These are phyloP conservation scores for Caradrina clavipalpis DNA, from an alignment of 2,888 invertebrate species.

Conservation along the genomic window DNA sequence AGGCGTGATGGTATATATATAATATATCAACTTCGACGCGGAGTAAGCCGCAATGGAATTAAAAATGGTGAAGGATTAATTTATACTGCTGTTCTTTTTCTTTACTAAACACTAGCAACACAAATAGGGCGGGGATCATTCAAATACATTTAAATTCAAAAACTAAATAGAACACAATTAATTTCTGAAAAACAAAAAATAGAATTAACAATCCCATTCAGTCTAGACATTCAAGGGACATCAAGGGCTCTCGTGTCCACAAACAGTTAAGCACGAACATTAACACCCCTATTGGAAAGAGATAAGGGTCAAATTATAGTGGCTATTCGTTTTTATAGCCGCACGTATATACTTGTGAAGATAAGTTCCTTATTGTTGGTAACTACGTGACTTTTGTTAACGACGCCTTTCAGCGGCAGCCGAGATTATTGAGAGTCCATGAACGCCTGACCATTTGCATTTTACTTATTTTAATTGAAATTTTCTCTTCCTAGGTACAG, in stretches of 20 bases:
- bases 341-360: slow-evolving; percentile 60
- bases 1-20: too few species aligned
- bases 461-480: slow-evolving; percentile 50
- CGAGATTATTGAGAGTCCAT: slow-evolving; percentile 34
- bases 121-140: not conserved
- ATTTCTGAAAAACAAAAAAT: slow-evolving; percentile 45
- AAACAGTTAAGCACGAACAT: slow-evolving; percentile 16
- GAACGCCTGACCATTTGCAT: slow-evolving; percentile 50
- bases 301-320: slow-evolving; percentile 53
- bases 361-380: slow-evolving; percentile 71
- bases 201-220: slow-evolving; percentile 55
- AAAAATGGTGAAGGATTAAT: not conserved
- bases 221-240: slow-evolving; percentile 73
- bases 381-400: slow-evolving; percentile 78
- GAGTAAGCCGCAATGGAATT: too few species aligned
- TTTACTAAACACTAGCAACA: not conserved
- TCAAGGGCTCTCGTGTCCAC: slow-evolving; percentile 19
- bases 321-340: slow-evolving; percentile 19
- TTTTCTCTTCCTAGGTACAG: slow-evolving; percentile 6
- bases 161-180: slow-evolving; percentile 38
- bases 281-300: slow-evolving; percentile 13
- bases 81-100: too few species aligned
- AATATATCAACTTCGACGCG: too few species aligned
- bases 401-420: slow-evolving; percentile 67
- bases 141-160: not conserved